Evolutionary conservation across 2,797 vertebrate species (phyloP).

Genomic region (Sebastes taczanowskii): DNA sequence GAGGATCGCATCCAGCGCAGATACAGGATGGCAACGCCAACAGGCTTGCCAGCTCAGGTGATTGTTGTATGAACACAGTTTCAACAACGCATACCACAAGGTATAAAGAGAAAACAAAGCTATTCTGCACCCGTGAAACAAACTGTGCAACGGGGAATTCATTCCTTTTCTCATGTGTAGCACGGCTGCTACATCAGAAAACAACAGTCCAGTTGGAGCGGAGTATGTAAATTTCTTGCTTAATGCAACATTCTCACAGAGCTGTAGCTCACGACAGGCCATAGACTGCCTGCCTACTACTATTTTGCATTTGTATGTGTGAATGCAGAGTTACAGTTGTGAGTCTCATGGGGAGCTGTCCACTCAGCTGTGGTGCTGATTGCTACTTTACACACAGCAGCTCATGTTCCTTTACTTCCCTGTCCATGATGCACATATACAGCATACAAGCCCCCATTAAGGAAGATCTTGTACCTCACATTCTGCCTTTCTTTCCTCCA

Average conservation of each 20-base stretch:
- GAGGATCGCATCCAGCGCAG: neutral
- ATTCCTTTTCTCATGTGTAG: neutral
- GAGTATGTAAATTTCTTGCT: neutral
- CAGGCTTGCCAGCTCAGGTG: neutral
- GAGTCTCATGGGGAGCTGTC: conserved; percentile 14
- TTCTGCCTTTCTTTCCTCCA: neutral
- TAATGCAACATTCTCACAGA: neutral
- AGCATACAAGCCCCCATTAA: neutral
- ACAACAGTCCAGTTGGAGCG: neutral
- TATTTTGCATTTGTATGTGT: neutral
- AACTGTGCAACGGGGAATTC: neutral
- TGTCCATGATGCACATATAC: neutral
- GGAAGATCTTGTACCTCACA: neutral
- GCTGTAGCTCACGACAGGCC: neutral
- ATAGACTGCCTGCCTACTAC: too few species aligned
- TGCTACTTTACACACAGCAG: neutral
- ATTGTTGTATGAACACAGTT: neutral
- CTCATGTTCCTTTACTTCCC: neutral
- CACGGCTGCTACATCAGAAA: neutral
- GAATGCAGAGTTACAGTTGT: neutral
- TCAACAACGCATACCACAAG: neutral
- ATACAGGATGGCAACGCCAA: neutral
- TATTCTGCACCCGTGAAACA: neutral
- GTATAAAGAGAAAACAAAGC: neutral
- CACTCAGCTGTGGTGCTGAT: conserved; percentile 7